Evolutionary conservation across 2,888 invertebrate genomes (phyloP).

Genomic region (Trisateles emortualis): DNA sequence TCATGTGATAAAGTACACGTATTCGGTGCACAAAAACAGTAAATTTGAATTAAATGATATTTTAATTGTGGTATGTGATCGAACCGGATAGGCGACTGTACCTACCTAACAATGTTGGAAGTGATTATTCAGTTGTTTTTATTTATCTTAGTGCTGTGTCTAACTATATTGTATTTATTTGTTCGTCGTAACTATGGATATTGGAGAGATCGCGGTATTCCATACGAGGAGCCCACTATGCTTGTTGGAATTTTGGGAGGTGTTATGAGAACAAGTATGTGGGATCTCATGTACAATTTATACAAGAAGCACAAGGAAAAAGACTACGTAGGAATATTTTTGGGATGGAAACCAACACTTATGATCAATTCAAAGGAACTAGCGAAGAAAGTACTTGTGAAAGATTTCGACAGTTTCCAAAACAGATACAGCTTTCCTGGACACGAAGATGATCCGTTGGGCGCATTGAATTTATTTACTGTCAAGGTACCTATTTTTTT

Average conservation of each 20-base stretch:
- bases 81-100: slow-evolving; percentile 29
- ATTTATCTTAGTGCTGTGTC: slow-evolving; percentile 41
- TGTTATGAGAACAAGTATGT: slow-evolving; percentile 66
- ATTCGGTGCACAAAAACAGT: neutral
- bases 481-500: slow-evolving; percentile 55
- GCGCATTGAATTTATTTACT: slow-evolving; percentile 70
- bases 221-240: slow-evolving; percentile 60
- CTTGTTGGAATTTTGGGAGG: slow-evolving; percentile 66
- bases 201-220: slow-evolving; percentile 68
- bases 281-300: slow-evolving; percentile 60
- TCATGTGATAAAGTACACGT: neutral
- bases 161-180: slow-evolving; percentile 53
- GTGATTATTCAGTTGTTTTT: slow-evolving; percentile 40
- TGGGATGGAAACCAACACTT: slow-evolving; percentile 65
- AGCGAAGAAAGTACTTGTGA: slow-evolving; percentile 62
- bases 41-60: slow-evolving; percentile 5
- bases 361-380: slow-evolving; percentile 69
- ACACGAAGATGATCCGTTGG: slow-evolving; percentile 62
- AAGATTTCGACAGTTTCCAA: slow-evolving; percentile 66
- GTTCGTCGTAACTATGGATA: slow-evolving; percentile 62
- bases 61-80: slow-evolving; percentile 9
- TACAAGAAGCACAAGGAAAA: slow-evolving; percentile 48
- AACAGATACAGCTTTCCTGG: slow-evolving; percentile 62
- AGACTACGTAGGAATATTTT: slow-evolving; percentile 68
- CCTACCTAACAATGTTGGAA: slow-evolving; percentile 34